Base-by-base conservation (phyloP, 2,113 vertebrate species). In the Phainopepla nitens region DNA sequence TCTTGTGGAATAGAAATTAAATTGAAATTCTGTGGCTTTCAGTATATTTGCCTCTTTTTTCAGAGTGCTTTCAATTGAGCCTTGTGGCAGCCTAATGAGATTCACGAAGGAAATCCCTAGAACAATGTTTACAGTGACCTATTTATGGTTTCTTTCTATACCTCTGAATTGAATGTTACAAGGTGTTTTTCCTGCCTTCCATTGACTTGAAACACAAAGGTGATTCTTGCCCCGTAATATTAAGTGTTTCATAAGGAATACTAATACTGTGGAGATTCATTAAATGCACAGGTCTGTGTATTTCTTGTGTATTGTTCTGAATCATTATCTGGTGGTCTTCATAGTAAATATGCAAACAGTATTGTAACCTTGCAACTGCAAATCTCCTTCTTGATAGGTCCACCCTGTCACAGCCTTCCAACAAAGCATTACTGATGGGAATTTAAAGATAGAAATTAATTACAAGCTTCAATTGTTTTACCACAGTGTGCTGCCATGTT, bases 391-490 rank as follows among this genome's bases (percentile, higher is more conserved):
- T 73, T 90, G 94, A 93, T 97, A 96, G 78, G 93, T 93, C 81
- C 70, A 83, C 89, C 89, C 83, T 97, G 95, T 97, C 97, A 97
- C 89, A 97, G 70, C 94, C 87, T 95, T 97, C 95, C 90, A 97
- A 90, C 95, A 97, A 96, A 98, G 96, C 96, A 97, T 98, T 98
- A 98, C 96, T 97, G 98, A 97, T 97, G 96, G 95, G 57, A 90
- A 97, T 98, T 98, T 98, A 98, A 98, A 97, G 97, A 98, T 93
- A 98, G 93, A 98, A 98, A 97, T 98, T 98, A 98, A 98, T 98
- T 98, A 98, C 97, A 98, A 93, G 98, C 97, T 97, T 98, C 98
- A 98, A 97, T 94, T 98, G 97, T 97, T 98, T 97, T 90, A 96
- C 95, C 89, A 97, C 91, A 91, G 75, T 84, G 35, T 69, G 93